Evolutionary conservation across 2,888 invertebrate genomes (phyloP).

Genomic region (Cryptocephalus primarius): DNA sequence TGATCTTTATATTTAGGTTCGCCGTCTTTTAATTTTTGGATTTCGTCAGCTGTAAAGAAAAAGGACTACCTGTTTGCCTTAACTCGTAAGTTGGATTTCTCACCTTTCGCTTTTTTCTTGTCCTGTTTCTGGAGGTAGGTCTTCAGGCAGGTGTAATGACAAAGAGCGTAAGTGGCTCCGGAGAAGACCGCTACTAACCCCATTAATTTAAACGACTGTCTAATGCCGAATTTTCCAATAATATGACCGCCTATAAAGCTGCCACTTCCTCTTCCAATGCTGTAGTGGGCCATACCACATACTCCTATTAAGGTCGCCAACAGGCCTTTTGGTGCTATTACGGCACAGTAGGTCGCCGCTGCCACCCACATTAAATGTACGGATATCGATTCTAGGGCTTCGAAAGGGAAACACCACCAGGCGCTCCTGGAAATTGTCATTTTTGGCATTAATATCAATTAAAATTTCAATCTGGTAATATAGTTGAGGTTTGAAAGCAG

Average conservation of each 20-base stretch:
- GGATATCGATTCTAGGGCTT: conserved; percentile 75
- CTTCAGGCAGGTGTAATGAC: conserved; percentile 63
- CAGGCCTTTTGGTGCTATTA: conserved; percentile 71
- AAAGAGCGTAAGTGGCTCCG: conserved; percentile 56
- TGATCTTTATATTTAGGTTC: conserved; percentile 58
- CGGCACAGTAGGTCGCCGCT: conserved; percentile 77
- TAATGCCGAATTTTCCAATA: conserved; percentile 63
- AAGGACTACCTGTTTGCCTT: too few relatives aligned
- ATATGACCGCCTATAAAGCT: conserved; percentile 70
- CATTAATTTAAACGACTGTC: conserved; percentile 70
- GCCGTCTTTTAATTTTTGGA: conserved; percentile 46
- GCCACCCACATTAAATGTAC: conserved; percentile 88
- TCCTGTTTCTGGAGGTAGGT: not conserved
- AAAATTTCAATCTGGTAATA: not conserved
- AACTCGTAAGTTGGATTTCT: too few relatives aligned
- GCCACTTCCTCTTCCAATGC: conserved; percentile 73
- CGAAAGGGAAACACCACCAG: conserved; percentile 84
- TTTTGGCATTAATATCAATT: not conserved
- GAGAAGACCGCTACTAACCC: conserved; percentile 61
- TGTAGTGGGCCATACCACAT: conserved; percentile 80
- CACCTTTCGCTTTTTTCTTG: too few relatives aligned
- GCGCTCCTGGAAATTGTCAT: conserved; percentile 50
- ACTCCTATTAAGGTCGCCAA: conserved; percentile 80
- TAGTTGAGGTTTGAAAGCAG: not conserved
- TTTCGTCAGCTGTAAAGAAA: conserved; percentile 36